Percentiles rank a stretch among this genome's conserved stretches.
phyloP scores from a whole-genome alignment of 2,113 vertebrate species.

The Pogonocichla stellata region DNA sequence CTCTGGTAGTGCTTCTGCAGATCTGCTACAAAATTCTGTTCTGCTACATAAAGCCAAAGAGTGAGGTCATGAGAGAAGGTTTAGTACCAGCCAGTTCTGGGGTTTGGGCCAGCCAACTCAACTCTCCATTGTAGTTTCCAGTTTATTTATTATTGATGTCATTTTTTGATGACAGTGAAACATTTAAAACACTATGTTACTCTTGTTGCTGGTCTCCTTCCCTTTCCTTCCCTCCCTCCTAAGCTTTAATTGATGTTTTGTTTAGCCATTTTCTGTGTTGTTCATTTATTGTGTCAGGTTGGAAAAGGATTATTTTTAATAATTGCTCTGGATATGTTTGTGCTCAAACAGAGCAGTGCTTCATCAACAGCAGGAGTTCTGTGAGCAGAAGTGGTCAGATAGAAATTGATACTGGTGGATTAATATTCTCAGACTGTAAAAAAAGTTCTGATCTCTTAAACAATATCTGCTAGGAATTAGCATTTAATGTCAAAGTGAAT shows the following conservation, averaged over 20 bases:
- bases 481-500: not conserved
- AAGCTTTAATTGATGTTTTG: not conserved
- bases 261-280: not conserved
- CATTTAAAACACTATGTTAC: not conserved
- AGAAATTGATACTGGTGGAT: not conserved
- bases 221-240: not conserved
- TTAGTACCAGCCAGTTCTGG: not conserved
- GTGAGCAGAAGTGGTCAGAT: not conserved
- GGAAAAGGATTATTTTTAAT: not conserved
- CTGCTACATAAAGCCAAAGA: rapidly evolving
- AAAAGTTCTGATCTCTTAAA: not conserved
- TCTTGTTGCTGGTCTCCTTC: not conserved
- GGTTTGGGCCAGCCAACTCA: not conserved
- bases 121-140: not conserved
- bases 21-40: not conserved
- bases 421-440: not conserved
- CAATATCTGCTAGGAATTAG: not conserved
- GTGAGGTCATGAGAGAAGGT: not conserved
- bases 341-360: not conserved
- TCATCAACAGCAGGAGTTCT: not conserved
- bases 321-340: not conserved
- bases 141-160: not conserved
- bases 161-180: not conserved
- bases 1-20: not conserved
- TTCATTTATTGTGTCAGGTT: not conserved